Base-by-base conservation (phyloP, 2,797 vertebrate genomes). In the Gallirallus australis region DNA sequence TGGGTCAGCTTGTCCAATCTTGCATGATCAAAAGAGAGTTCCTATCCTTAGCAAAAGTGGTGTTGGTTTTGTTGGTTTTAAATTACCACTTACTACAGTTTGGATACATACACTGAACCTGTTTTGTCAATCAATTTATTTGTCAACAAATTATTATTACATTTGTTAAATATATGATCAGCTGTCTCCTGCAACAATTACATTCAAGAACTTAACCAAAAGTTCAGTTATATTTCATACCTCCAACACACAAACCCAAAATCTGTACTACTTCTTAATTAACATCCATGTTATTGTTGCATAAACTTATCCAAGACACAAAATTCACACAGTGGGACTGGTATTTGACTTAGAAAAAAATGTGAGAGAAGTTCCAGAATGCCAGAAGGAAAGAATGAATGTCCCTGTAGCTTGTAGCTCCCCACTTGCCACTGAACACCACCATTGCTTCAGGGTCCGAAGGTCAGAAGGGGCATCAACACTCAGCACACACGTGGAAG, bases 211-310 rank as follows among this genome's bases (percentile, higher is more conserved):
- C 33, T 33, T 14, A 65, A 76, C 6, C 24, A n/a, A 75, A 75
- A 53, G 37, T 37, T 37, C 37, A 37, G 37, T 37, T 37, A 11
- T 4, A n/a, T 9, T 57, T 85, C 15, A 57, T 69, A 40, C 8
- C 6, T 19, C 12, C 33, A 73, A 20, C 13, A 64, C 6, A 40
- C 2, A 5, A 86, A 77, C 25, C 0, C 0, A 72, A 72, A 77
- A 37, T 42, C n/a, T 40, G 15, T 40, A 70, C 11, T 61, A 33
- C 4, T 59, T 79, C 27, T 60, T 47, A 80, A 53, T 57, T 69
- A 66, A 52, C 0, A 0, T 35, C 30, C 4, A 1, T 79, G 16
- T 27, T 53, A 63, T 16, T 40, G 25, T 53, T 68, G n/a, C 0
- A 1, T 47, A 77, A 92, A 57, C 12, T 65, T 87, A 65, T 9